Base-by-base conservation (phyloP, 2,888 invertebrate genomes). In the Ptychoptera contaminata region DNA sequence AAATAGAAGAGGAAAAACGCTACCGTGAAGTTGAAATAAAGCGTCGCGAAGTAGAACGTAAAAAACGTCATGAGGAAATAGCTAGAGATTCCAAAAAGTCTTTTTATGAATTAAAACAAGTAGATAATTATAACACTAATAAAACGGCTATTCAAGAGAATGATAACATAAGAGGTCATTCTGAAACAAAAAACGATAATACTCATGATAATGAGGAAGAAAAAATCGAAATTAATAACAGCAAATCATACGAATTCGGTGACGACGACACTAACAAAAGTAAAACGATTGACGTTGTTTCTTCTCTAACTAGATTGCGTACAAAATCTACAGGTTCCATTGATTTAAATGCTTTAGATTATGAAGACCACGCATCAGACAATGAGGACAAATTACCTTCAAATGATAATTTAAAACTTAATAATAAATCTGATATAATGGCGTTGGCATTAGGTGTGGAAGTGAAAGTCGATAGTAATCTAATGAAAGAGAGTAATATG, bases 291-390 rank as follows among this genome's bases (percentile, higher is more conserved):
- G 14, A n/a, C 8, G 12, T 12, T 12, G 14, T n/a, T 11, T 11
- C 8, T 5, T 16, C 11, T 8, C 9, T 2, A 11, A 3, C 34
- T 44, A 48, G 12, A 35, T 30, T 3, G 42, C 47, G 41, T 29
- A 47, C 43, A n/a, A 44, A 45, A 8, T 46, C 45, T 2, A 31
- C 30, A 10, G 48, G 46, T 36, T 62, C 62, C 0, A 69, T 80
- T 9, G 82, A 82, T 55, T 78, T 82, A 60, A 81, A 82, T 55
- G 82, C 82, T 0, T 54, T 82, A 48, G 82, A 82, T 56, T 82
- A 82, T 53, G 82, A 82, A 56, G 75, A 73, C 51, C 76, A 76
- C 44, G 65, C 71, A 7, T 60, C 61, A 3, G 76, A 75, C 35
- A 65, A 68, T 37, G 73, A 73, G 16, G 54, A 58, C 44, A 49